phyloP scores from a whole-genome alignment of 2,797 vertebrate species.

The Mastacembelus armatus region DNA sequence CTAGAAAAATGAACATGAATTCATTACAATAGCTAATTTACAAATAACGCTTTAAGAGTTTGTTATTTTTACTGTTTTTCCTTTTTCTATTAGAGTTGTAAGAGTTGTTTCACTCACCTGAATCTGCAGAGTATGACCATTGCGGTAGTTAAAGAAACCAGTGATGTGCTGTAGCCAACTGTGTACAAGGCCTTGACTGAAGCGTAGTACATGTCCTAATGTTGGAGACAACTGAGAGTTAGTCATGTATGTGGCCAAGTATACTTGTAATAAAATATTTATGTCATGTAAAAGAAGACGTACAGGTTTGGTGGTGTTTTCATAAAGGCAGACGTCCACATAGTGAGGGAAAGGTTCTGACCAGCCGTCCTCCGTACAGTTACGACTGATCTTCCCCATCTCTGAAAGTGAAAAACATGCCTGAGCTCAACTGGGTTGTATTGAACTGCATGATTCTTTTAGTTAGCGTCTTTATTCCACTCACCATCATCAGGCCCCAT shows the following conservation, averaged over 20 bases:
- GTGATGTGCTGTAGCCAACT: slow-evolving; percentile 96
- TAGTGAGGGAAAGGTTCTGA: slow-evolving; percentile 95
- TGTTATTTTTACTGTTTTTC: too few species aligned
- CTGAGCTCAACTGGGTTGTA: not conserved
- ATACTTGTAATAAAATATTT: not conserved
- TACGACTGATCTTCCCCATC: slow-evolving; percentile 89
- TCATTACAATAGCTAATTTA: too few species aligned
- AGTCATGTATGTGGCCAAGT: not conserved
- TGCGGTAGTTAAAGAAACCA: slow-evolving; percentile 95
- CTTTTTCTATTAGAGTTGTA: too few species aligned
- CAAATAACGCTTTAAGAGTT: too few species aligned
- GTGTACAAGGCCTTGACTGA: slow-evolving; percentile 98
- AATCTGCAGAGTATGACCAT: slow-evolving; percentile 98
- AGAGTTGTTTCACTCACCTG: slow-evolving; percentile 86
- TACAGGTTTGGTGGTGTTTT: slow-evolving; percentile 87
- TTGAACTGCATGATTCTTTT: not conserved
- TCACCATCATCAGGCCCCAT: slow-evolving; percentile 89
- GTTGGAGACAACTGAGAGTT: slow-evolving; percentile 33
- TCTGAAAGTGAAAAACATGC: slow-evolving; percentile 65
- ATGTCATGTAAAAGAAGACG: not conserved
- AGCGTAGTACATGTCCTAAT: slow-evolving; percentile 90
- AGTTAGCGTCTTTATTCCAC: not conserved
- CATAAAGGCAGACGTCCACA: slow-evolving; percentile 89
- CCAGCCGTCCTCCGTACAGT: slow-evolving; percentile 95
- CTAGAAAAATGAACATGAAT: not conserved